A percentile compares a stretch with the other conserved stretches of the same genome.
Evolutionary conservation across 2,797 vertebrate species (phyloP).

Genomic region (Pterois miles): DNA sequence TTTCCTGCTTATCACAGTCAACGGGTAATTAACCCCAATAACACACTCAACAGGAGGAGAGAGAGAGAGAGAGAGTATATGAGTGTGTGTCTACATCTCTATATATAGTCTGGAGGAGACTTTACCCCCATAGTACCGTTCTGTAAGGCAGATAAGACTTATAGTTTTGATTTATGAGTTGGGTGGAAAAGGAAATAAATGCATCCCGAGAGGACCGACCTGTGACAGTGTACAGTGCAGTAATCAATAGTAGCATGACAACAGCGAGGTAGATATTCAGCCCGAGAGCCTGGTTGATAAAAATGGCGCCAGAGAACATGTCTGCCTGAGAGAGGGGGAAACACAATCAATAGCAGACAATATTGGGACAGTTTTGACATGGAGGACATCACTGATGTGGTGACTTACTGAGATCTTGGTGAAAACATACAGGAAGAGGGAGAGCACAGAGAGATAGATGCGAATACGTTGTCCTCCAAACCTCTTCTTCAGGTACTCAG

Average conservation of each 20-base stretch:
- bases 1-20: constrained; percentile 63
- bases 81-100: not conserved
- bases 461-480: constrained; percentile 94
- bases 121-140: constrained; percentile 53
- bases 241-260: constrained; percentile 86
- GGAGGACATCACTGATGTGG: not conserved
- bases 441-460: constrained; percentile 92
- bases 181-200: not conserved
- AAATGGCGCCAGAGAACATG: constrained; percentile 96
- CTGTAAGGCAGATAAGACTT: constrained; percentile 44
- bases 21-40: constrained; percentile 63
- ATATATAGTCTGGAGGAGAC: constrained; percentile 47
- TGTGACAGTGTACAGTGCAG: constrained; percentile 93
- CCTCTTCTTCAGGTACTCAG: constrained; percentile 92
- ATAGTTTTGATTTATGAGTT: not conserved
- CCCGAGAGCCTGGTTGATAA: constrained; percentile 91
- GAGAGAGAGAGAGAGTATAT: not conserved
- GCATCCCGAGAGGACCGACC: constrained; percentile 76
- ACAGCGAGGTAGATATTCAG: constrained; percentile 93
- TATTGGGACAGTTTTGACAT: not conserved
- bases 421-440: constrained; percentile 88
- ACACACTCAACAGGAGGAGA: constrained; percentile 12
- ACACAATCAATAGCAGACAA: not conserved
- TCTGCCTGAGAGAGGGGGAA: constrained; percentile 84
- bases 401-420: constrained; percentile 95